These are phyloP conservation scores for Centruroides vittatus DNA, from an alignment of 1,140 invertebrate species.

Conservation along the genomic window DNA sequence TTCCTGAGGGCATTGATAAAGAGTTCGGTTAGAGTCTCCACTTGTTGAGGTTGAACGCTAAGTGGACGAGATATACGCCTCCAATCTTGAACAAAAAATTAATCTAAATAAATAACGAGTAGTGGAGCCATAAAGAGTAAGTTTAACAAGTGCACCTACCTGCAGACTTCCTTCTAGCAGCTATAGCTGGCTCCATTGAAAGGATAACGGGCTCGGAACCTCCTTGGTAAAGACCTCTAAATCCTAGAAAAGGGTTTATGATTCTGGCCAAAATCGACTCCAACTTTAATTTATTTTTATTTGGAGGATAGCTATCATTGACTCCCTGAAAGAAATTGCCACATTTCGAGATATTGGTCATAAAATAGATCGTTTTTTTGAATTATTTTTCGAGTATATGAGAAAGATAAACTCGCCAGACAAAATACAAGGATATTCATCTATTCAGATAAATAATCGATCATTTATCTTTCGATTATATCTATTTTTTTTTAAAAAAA, in stretches of 20 bases:
- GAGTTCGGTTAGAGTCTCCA: neutral
- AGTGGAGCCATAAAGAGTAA: no score
- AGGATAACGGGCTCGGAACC: neutral
- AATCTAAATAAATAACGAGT: no score
- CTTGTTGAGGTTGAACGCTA: neutral
- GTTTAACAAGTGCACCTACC: no score
- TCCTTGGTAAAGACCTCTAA: conserved; percentile 5
- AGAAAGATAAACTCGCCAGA: no score
- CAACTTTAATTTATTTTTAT: conserved; percentile 1
- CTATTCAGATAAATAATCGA: no score
- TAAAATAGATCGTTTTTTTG: no score
- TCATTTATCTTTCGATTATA: no score
- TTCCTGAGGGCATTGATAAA: neutral
- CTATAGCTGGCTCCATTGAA: conserved; percentile 1
- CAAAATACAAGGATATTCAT: no score
- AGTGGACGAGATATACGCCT: neutral
- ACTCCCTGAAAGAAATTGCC: neutral
- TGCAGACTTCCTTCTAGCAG: neutral
- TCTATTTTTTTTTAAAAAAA: no score
- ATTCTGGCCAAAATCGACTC: conserved; percentile 3
- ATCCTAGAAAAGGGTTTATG: conserved; percentile 7
- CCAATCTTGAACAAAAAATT: no score
- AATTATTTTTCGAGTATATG: no score
- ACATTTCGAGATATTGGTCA: no score
- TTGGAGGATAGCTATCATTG: conserved; percentile 4